These are phyloP conservation scores for Brachylomia viminalis DNA, from an alignment of 2,888 invertebrate species.

Conservation along the genomic window DNA sequence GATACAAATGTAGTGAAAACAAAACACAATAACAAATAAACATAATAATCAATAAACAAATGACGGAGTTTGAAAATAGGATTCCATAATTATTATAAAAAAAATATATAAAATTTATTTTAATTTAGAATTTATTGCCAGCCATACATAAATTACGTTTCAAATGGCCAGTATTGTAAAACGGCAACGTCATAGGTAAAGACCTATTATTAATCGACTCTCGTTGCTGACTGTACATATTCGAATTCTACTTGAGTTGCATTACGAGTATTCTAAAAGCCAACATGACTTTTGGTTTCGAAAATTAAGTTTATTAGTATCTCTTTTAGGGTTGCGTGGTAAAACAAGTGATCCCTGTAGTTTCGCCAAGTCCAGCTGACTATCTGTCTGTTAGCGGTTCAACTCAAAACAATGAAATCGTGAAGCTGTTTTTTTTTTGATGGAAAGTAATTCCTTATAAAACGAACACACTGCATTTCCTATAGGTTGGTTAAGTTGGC, in stretches of 20 bases:
- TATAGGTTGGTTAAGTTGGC: neutral
- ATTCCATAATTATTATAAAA: no score
- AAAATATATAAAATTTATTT: no score
- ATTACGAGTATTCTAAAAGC: neutral
- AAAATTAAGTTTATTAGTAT: neutral
- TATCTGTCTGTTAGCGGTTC: neutral
- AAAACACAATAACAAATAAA: no score
- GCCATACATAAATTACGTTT: no score
- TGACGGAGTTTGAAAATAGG: no score
- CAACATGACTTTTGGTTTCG: neutral
- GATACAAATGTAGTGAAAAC: no score
- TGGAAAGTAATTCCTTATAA: no score
- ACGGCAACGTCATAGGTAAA: no score
- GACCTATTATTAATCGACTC: neutral
- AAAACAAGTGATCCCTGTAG: neutral
- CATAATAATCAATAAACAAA: no score
- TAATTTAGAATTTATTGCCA: no score
- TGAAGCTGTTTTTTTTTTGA: neutral
- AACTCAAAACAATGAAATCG: neutral
- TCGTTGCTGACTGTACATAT: neutral
- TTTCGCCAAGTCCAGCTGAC: no score
- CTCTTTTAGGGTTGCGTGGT: neutral
- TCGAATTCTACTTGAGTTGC: neutral
- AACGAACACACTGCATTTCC: slow-evolving; percentile 3
- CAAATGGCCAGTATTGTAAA: no score